These are phyloP conservation scores for Rhynchopsitta pachyrhyncha DNA, from an alignment of 2,113 vertebrate species.

Conservation along the genomic window DNA sequence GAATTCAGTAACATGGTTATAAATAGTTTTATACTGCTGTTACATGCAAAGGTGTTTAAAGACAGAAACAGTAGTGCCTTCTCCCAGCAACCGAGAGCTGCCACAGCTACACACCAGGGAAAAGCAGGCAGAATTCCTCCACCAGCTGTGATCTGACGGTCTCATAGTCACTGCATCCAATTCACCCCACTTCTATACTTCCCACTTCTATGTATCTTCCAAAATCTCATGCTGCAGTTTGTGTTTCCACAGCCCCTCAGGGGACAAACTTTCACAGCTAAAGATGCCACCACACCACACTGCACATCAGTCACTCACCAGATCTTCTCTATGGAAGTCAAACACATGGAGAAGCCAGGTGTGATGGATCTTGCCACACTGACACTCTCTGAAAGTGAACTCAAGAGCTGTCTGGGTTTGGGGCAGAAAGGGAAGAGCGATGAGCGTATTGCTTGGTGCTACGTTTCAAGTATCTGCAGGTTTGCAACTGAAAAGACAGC, in stretches of 20 bases:
- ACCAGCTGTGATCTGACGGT: background rate
- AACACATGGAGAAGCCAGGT: fast-evolving
- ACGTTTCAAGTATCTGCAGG: background rate
- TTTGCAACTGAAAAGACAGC: background rate
- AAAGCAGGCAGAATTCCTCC: background rate
- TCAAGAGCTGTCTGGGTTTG: fast-evolving
- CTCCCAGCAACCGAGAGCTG: background rate
- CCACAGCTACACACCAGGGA: fast-evolving
- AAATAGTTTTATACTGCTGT: background rate
- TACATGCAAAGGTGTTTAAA: background rate
- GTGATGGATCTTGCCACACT: background rate
- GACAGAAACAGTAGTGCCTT: background rate
- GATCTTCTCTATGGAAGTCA: fast-evolving
- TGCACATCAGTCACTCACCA: background rate
- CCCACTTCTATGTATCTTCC: background rate
- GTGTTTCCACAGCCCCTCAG: fast-evolving
- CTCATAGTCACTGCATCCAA: fast-evolving
- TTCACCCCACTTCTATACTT: background rate
- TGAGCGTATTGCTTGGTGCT: background rate
- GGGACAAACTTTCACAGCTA: background rate
- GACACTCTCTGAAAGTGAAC: background rate
- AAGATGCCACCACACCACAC: fast-evolving
- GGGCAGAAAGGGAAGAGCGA: background rate
- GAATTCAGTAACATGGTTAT: background rate
- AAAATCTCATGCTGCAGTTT: background rate